These are phyloP conservation scores for Spinus olivaceus DNA, from an alignment of 2,797 vertebrate genomes.

Conservation along the genomic window DNA sequence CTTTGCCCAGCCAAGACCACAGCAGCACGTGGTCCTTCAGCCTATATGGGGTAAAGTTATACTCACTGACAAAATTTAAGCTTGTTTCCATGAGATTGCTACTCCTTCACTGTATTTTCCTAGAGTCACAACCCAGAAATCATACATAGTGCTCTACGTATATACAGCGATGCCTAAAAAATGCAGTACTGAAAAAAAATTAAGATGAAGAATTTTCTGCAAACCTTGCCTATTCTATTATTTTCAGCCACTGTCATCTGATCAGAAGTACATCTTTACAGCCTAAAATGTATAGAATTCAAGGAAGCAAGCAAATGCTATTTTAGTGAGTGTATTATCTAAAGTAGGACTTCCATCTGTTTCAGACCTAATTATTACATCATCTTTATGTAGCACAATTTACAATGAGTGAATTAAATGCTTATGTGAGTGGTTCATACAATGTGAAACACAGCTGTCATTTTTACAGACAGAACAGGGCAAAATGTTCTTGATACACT, in stretches of 20 bases:
- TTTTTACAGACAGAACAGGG: constrained; percentile 27
- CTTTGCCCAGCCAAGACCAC: not conserved
- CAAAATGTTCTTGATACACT: constrained; percentile 21
- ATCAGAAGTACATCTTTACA: constrained; percentile 18
- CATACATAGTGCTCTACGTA: fast-evolving
- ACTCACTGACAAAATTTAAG: not conserved
- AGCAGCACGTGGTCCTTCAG: not conserved
- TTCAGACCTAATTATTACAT: constrained; percentile 56
- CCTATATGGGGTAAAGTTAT: not conserved
- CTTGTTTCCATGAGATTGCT: not conserved
- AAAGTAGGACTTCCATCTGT: constrained; percentile 50
- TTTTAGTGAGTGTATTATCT: constrained; percentile 41
- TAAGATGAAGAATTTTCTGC: not conserved
- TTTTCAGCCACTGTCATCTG: not conserved
- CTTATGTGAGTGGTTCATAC: constrained; percentile 38
- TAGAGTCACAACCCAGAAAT: not conserved
- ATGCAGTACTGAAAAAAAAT: not conserved
- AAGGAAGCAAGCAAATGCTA: constrained; percentile 49
- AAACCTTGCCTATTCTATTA: constrained; percentile 14
- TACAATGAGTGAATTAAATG: constrained; percentile 50
- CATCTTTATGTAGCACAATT: constrained; percentile 41
- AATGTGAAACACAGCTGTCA: constrained; percentile 44
- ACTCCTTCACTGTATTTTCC: not conserved
- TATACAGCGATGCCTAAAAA: not conserved
- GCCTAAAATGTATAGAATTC: constrained; percentile 1